Evolutionary conservation across 2,888 invertebrate genomes (phyloP), one percentile per base, ranked within the genome.

Genomic region (Hipparchia semele): DNA sequence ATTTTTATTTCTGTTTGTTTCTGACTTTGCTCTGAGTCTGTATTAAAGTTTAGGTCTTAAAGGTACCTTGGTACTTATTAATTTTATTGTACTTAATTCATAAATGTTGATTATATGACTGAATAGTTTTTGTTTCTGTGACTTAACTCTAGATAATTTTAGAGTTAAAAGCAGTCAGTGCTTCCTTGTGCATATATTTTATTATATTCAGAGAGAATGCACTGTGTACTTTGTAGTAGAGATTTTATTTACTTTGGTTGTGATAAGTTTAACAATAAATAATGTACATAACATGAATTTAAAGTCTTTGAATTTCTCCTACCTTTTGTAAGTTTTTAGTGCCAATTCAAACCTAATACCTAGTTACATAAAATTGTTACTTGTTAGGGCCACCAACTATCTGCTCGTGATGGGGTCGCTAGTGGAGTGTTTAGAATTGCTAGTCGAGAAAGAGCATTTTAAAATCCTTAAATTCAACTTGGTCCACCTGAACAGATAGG

Each of bases 131-230:
- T 59, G 59, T 23, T 68, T 64, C 51, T 49, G 58, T 49, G 59
- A 68, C 71, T 77, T 76, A 65, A 75, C 70, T 73, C 70, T 59
- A 65, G 33, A 66, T 23, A 13, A 69, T 62, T 62, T 68, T 68
- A 84, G 84, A 84, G 73, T 79, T 90, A 90, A 90, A 92, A 89
- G 51, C 49, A 53, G 51, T n/a, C 80, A 76, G 84, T 87, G 85
- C 91, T 93, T 92, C 82, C 92, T 93, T 93, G 92, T 89, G 90
- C 78, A 82, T 92, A 92, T 92, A 91, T 83, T 2, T 60, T 13
- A 76, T 83, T 92, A 91, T 92, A 93, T 89, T 87, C 90, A 91
- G 92, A 93, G 93, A 84, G 83, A 91, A 91, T 81, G 90, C 82
- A 79, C 85, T 84, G 83, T 62, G 4, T 60, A 71, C 8, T 58